Base-by-base conservation (phyloP, 2,797 vertebrate genomes). In the Poecilia picta region DNA sequence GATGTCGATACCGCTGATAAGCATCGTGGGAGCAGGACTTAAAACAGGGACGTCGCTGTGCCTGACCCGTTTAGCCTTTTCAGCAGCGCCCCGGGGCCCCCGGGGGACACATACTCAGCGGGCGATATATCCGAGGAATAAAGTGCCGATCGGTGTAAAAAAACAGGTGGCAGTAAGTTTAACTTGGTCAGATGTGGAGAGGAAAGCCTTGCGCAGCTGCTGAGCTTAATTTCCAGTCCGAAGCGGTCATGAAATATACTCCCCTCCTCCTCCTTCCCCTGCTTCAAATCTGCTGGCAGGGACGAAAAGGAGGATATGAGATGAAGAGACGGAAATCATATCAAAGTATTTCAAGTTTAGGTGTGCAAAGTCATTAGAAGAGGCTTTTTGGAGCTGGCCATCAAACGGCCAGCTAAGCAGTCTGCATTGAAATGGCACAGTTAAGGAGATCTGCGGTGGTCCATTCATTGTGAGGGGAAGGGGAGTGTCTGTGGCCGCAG, bases 371-470 rank as follows among this genome's bases (percentile, higher is more conserved):
- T 95, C 93, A 94, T 96, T 94, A 94, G 89, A 80, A 81, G 81
- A 77, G 76, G 47, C 31, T 89, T 71, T 77, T 83, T 92, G 89
- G 88, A 93, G 89, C 89, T 84, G 93, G 84, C 84, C 91, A 73
- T 43, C 80, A 91, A 95, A 94, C 82, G 93, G 89, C 87, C 47
- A 94, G 94, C 95, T 93, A 94, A 96, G 95, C 95, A 94, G 88
- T 94, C 87, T 81, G 89, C 92, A 94, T 95, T 95, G 91, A 96
- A 94, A 93, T 77, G 88, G 79, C 87, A 86, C 90, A 80, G 92
- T 92, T 95, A 96, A 96, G 95, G 94, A 93, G 93, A 95, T 96
- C 94, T 91, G 93, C 91, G 78, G 89, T 88, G 89, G 91, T 93
- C 94, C 93, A 87, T 94, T 94, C 94, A 93, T 94, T 91, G 92